Evolutionary conservation across 2,113 vertebrate species (phyloP).

Genomic region (Xyliphius kryptos): DNA sequence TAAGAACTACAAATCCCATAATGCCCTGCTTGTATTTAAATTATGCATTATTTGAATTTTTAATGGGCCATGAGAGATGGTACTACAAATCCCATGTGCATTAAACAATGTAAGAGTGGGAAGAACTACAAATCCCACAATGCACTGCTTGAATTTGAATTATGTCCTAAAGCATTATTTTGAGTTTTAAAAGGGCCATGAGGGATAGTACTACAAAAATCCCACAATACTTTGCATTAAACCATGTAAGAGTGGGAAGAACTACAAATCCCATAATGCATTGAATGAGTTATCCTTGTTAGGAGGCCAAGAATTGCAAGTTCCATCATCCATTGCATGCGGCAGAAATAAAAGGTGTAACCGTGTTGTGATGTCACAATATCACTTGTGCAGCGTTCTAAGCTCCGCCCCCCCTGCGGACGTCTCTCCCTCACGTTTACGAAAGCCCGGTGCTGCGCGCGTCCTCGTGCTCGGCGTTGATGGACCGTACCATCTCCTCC

Average conservation of each 20-base stretch:
- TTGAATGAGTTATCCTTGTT: not conserved
- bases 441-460: slow-evolving; percentile 65
- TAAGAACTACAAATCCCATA: no score
- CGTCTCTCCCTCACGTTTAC: slow-evolving; percentile 39
- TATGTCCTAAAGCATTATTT: no score
- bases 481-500: slow-evolving; percentile 83
- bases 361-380: no score
- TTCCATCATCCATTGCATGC: not conserved
- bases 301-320: not conserved
- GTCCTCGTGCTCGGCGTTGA: slow-evolving; percentile 67
- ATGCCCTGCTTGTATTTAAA: no score
- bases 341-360: not conserved
- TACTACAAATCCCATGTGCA: no score
- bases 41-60: no score
- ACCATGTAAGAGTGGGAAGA: no score
- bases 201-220: no score
- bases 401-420: not conserved
- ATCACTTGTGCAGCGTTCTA: not conserved
- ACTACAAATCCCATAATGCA: not conserved
- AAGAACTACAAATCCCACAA: not conserved
- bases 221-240: no score
- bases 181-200: no score
- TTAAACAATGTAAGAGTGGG: no score
- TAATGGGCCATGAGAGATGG: no score
- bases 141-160: not conserved